Percentiles rank a stretch among this genome's conserved stretches.
Conservation (phyloP, 2,797 vertebrate genomes). For the Philypnodon macrostomus region DNA sequence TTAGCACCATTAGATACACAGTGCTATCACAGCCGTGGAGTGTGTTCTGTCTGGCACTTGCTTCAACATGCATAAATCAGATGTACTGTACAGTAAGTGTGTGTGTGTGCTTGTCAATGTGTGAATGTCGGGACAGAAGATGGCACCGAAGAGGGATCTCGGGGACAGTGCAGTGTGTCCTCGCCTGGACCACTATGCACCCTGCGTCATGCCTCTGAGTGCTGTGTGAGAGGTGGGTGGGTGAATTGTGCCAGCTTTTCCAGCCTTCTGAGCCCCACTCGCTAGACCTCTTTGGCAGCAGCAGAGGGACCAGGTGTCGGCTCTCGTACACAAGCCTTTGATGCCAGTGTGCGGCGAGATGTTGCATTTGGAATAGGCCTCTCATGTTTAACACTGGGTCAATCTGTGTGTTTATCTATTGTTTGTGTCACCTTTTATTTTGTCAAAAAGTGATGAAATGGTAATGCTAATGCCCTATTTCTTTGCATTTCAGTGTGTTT, state of each 20-base stretch:
- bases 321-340: conserved; percentile 62
- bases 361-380: conserved; percentile 52
- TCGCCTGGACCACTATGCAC: no score
- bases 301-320: conserved; percentile 71
- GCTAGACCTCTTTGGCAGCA: conserved; percentile 65
- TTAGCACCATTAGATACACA: conserved; percentile 51
- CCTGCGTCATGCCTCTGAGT: no score
- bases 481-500: no score
- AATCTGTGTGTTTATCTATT: conserved; percentile 13
- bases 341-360: conserved; percentile 65
- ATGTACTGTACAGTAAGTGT: conserved; percentile 16
- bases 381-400: conserved; percentile 47
- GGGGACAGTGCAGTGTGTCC: conserved; percentile 32
- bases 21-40: conserved; percentile 50
- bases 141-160: conserved; percentile 12
- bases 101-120: conserved; percentile 12
- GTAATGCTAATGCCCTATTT: neutral
- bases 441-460: neutral
- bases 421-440: neutral
- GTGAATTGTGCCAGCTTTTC: conserved; percentile 52
- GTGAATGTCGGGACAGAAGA: conserved; percentile 12
- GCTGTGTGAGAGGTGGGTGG: conserved; percentile 40
- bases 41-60: conserved; percentile 45
- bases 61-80: conserved; percentile 30
- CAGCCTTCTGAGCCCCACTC: conserved; percentile 67